Percentiles rank a stretch among this genome's conserved stretches.
These are phyloP conservation scores for Rambutsinella grinnellia DNA, from an alignment of 2,888 invertebrate species.

Conservation along the genomic window DNA sequence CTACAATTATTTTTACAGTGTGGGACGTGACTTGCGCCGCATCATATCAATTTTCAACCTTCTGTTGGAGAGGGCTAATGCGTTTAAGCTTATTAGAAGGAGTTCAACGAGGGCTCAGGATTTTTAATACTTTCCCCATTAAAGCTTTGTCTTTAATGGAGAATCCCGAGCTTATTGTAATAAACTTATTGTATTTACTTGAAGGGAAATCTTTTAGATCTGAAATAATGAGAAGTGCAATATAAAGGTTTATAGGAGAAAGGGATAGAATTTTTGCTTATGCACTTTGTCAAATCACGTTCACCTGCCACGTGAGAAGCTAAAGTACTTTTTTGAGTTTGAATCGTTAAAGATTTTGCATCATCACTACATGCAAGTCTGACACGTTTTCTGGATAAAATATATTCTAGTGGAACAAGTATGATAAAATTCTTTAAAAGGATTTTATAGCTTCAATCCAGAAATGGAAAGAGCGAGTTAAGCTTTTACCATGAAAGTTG, in stretches of 20 bases:
- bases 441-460: background rate
- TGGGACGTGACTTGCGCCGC: conserved; percentile 46
- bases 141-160: background rate
- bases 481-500: too few relatives aligned
- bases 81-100: conserved; percentile 19
- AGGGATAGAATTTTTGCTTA: too few relatives aligned
- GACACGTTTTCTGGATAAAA: background rate
- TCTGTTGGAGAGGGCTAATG: conserved; percentile 14
- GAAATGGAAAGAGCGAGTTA: too few relatives aligned
- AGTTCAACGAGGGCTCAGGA: conserved; percentile 8
- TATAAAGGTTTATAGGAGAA: background rate
- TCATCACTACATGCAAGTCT: too few relatives aligned
- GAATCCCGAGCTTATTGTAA: conserved; percentile 7
- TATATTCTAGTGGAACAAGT: too few relatives aligned
- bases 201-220: background rate
- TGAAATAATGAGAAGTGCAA: too few relatives aligned
- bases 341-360: too few relatives aligned
- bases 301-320: background rate
- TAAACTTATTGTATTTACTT: background rate
- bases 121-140: conserved; percentile 4
- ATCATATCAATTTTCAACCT: conserved; percentile 42
- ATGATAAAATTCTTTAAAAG: background rate
- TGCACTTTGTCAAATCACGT: too few relatives aligned
- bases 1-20: conserved; percentile 18
- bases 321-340: too few relatives aligned